phyloP scores from a whole-genome alignment of 2,888 invertebrate species.

The Strigamia transsilvanica region DNA sequence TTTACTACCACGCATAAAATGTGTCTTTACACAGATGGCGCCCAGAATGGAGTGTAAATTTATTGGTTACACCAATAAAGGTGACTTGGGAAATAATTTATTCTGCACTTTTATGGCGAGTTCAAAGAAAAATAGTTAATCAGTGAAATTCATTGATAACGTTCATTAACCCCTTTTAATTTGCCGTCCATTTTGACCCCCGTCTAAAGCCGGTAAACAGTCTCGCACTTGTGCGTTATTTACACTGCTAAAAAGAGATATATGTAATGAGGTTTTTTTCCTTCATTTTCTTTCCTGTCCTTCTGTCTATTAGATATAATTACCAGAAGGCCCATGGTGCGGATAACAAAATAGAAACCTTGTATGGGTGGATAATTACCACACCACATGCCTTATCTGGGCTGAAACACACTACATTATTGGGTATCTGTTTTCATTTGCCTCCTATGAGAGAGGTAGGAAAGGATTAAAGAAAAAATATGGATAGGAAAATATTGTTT shows the following conservation, averaged over 20 bases:
- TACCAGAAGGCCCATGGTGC: constrained; percentile 9
- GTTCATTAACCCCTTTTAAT: constrained; percentile 30
- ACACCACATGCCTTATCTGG: constrained; percentile 16
- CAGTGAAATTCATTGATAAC: background rate
- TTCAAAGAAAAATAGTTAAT: background rate
- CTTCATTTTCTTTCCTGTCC: too few species aligned
- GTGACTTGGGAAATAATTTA: background rate
- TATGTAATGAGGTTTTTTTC: background rate
- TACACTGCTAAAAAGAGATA: background rate
- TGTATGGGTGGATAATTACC: constrained; percentile 24
- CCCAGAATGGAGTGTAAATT: too few species aligned
- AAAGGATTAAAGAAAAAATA: background rate
- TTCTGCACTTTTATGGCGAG: background rate
- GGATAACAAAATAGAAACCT: constrained; percentile 33
- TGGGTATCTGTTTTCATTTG: constrained; percentile 4
- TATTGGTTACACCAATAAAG: background rate
- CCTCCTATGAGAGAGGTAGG: background rate
- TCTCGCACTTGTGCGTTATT: background rate
- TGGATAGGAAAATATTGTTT: background rate
- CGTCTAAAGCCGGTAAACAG: background rate
- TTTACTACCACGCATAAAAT: too few species aligned
- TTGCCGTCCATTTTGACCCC: background rate
- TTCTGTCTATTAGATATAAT: constrained; percentile 6
- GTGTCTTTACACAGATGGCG: too few species aligned
- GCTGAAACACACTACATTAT: background rate